Base-by-base conservation (phyloP, 2,888 invertebrate genomes). In the Priocnemis perturbator region DNA sequence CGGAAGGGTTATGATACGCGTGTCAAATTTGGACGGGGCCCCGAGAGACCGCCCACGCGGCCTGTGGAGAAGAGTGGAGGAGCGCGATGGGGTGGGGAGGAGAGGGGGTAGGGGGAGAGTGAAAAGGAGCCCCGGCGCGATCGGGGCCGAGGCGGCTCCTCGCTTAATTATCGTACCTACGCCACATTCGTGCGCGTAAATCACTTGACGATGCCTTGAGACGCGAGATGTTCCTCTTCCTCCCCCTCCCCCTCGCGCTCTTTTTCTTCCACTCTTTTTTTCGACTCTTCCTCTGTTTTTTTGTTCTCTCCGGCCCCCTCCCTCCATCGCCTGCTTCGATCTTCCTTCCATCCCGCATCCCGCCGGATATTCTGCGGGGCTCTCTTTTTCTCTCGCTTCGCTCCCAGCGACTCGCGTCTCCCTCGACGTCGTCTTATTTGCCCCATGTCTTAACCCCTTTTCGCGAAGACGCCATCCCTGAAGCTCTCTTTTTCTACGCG, bases 141-240 rank as follows among this genome's bases (percentile, higher is more conserved):
- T 81, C 82, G 74, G 74, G 72, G 73, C 76, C 76, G 72, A 71
- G 78, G 73, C 82, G 78, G 78, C 80, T 81, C 82, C 82, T 81
- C 84, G 86, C 84, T 86, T 86, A 86, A 86, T 86, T 86, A 86
- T 84, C 83, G 83, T 85, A 86, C 83, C 85, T 83, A 84, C 82
- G 82, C 81, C 82, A 83, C 82, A 83, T 85, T 83, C 83, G 82
- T 81, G 84, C 84, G 82, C 86, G 86, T 86, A 86, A 86, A 86
- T 86, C 86, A 86, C 82, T 84, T 81, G 83, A 78, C 79, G 82
- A 82, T 83, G 81, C 83, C 73, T 68, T 68, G 56, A 74, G 80
- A 79, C 72, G 77, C 64, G 75, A 70, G 73, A 47, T 56, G 60
- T 71, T 48, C 63, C 50, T 65, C 20, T 11, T 44, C 26, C 59